Base-by-base conservation (phyloP, 2,888 invertebrate species). In the Melitaea athalia region DNA sequence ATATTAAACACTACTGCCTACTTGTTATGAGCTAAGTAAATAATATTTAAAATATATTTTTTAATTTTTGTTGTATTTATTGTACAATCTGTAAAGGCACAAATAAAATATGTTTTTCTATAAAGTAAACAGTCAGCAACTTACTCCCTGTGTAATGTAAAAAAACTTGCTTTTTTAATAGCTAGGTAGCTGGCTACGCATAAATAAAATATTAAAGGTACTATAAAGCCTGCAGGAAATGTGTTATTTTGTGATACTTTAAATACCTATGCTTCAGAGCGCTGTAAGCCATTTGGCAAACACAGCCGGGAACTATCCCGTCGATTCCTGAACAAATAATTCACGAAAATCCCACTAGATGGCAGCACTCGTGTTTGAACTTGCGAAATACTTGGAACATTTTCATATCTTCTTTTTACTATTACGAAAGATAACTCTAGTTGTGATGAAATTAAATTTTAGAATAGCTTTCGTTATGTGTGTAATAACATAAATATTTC, bases 281-380 rank as follows among this genome's bases (percentile, higher is more conserved):
- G 55, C 66, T 62, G 53, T 7, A 38, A 63, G 53, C 50, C 61
- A 66, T 60, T 63, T 64, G 53, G 55, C 60, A 45, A 47, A n/a
- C 24, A 11, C 59, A 63, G 31, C 59, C 71, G 68, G 73, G 74
- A 73, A 64, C 60, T 24, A 33, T 38, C 68, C 63, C 68, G 62
- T 68, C 47, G 68, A 70, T 73, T 68, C 68, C 55, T 24, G 31
- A 64, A 11, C 38, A 67, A 52, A 53, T 11, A 53, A 61, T 74
- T 11, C 52, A 43, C 55, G 43, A 12, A 67, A 65, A 69, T 59
- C 59, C 62, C 73, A 67, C 67, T 72, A 72, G 74, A 67, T 74
- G 74, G 72, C 71, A 61, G 15, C 47, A 31, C 49, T 12, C 3
- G 17, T 5, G 38, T 38, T 33, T 5, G 6, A 0, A 50, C 49